Evolutionary conservation across 1,140 invertebrate species (phyloP).

Genomic region (Papilio polyxenes): DNA sequence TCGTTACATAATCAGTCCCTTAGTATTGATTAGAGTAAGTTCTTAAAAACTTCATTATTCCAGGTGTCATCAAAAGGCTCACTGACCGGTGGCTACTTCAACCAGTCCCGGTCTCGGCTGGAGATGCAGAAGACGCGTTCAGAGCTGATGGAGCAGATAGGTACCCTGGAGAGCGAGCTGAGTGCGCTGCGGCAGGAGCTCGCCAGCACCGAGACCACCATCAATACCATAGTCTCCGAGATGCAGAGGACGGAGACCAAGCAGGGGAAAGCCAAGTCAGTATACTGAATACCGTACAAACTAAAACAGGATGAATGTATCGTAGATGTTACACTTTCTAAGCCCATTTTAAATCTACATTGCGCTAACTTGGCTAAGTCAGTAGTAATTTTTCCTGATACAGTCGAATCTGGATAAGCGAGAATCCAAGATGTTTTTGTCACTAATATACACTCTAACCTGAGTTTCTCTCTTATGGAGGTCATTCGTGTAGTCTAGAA

Average conservation of each 20-base stretch:
- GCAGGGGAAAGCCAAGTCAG: conserved; percentile 85
- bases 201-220: conserved; percentile 91
- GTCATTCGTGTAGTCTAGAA: too few species aligned
- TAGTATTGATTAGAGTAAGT: background rate
- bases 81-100: conserved; percentile 99
- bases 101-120: conserved; percentile 95
- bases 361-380: too few species aligned
- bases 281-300: conserved; percentile 36
- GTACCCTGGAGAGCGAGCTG: conserved; percentile 90
- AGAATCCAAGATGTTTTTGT: too few species aligned
- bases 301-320: background rate
- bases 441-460: too few species aligned
- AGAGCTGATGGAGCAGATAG: conserved; percentile 92
- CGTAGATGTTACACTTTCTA: too few species aligned
- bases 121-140: conserved; percentile 97
- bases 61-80: conserved; percentile 96
- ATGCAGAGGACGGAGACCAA: conserved; percentile 99
- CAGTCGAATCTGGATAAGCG: too few species aligned
- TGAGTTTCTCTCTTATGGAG: too few species aligned
- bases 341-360: too few species aligned
- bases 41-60: background rate
- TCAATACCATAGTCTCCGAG: conserved; percentile 96
- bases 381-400: too few species aligned
- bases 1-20: background rate
- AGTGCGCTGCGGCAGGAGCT: conserved; percentile 90